Evolutionary conservation across 1,140 invertebrate genomes (phyloP).

Genomic region (Eupristina koningsbergeri): DNA sequence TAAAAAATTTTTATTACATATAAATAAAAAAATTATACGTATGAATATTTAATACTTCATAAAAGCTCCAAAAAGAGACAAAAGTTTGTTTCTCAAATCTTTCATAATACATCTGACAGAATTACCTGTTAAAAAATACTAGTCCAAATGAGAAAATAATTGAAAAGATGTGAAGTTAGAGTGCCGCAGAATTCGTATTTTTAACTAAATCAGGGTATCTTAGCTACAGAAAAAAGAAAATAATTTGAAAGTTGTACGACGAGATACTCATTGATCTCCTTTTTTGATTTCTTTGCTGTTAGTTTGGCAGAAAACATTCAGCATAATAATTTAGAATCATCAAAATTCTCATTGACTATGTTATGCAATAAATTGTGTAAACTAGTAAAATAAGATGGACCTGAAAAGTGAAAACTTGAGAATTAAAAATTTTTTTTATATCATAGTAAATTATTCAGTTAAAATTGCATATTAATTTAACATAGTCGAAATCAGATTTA

Average conservation of each 20-base stretch:
- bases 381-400: neutral
- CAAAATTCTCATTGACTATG: conserved; percentile 17
- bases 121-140: conserved; percentile 7
- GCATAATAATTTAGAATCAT: conserved; percentile 28
- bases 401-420: conserved; percentile 13
- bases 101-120: conserved; percentile 35
- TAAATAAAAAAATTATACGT: too few species aligned
- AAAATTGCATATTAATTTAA: neutral
- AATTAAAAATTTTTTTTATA: neutral
- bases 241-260: conserved; percentile 2
- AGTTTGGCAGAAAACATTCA: neutral
- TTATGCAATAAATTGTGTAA: conserved; percentile 5
- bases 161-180: neutral
- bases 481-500: too few species aligned
- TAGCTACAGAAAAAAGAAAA: neutral
- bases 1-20: too few species aligned
- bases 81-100: neutral
- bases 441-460: neutral
- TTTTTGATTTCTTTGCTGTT: neutral
- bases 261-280: neutral
- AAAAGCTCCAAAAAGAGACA: neutral
- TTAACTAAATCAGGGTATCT: neutral
- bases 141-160: neutral
- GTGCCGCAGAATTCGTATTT: neutral
- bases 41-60: too few species aligned